These are phyloP conservation scores for Empis stercorea DNA, from an alignment of 2,888 invertebrate species.

Conservation along the genomic window DNA sequence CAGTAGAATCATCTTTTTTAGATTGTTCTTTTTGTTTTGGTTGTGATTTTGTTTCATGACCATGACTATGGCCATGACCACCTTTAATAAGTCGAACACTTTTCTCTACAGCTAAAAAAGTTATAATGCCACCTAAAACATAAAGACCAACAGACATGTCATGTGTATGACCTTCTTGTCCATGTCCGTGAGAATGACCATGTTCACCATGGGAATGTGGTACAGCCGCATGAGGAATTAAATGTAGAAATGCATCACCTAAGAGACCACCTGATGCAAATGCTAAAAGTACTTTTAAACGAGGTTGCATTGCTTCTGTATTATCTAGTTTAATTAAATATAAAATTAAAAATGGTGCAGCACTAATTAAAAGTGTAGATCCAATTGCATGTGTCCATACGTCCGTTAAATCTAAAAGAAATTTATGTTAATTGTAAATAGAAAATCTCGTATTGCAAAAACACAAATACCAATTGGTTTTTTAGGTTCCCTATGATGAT, in stretches of 20 bases:
- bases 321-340: slow-evolving; percentile 88
- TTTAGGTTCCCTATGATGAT: slow-evolving; percentile 8
- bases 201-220: slow-evolving; percentile 38
- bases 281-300: slow-evolving; percentile 79
- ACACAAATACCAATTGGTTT: slow-evolving; percentile 18
- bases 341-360: slow-evolving; percentile 86
- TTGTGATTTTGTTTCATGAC: slow-evolving; percentile 19
- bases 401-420: slow-evolving; percentile 22
- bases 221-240: slow-evolving; percentile 89
- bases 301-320: slow-evolving; percentile 66
- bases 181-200: slow-evolving; percentile 25
- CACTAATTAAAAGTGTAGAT: slow-evolving; percentile 87
- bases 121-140: slow-evolving; percentile 85
- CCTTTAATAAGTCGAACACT: slow-evolving; percentile 76
- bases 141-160: slow-evolving; percentile 89
- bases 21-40: slow-evolving; percentile 8
- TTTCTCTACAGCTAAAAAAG: slow-evolving; percentile 90
- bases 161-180: slow-evolving; percentile 46
- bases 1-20: slow-evolving; percentile 7
- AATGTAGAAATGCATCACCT: slow-evolving; percentile 96
- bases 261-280: slow-evolving; percentile 93
- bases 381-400: slow-evolving; percentile 72
- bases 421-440: neutral
- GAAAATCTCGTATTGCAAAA: neutral
- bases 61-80: slow-evolving; percentile 64